phyloP scores from a whole-genome alignment of 2,113 vertebrate genomes.

The Oceanites oceanicus region DNA sequence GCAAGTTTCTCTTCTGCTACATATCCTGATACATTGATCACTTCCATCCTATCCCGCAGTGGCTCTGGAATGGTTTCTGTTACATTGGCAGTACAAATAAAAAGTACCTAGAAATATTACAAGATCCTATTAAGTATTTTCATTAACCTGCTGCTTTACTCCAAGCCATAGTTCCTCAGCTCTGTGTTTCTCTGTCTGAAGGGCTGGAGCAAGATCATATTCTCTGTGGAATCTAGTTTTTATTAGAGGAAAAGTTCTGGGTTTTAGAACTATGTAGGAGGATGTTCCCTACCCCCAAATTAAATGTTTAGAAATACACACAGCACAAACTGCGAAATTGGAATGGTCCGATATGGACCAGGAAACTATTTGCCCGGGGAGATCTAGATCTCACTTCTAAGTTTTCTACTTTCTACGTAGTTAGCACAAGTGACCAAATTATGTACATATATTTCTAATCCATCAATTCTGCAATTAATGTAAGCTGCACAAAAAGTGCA shows the following conservation, averaged over 20 bases:
- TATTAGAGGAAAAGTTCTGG: neutral
- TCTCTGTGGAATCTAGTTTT: neutral
- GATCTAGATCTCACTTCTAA: neutral
- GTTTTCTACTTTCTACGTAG: neutral
- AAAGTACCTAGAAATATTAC: conserved; percentile 81
- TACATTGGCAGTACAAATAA: conserved; percentile 97
- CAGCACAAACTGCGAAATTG: neutral
- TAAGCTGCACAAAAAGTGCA: neutral
- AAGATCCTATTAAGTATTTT: neutral
- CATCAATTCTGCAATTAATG: neutral
- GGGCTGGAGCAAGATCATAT: neutral
- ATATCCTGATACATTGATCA: conserved; percentile 96
- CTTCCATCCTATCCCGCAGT: conserved; percentile 95
- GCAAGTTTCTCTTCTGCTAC: conserved; percentile 96
- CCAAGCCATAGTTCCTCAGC: neutral
- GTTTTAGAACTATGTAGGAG: neutral
- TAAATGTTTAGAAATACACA: neutral
- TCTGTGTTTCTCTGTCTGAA: neutral
- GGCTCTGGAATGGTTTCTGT: conserved; percentile 95
- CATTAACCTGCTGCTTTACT: neutral
- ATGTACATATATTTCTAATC: neutral
- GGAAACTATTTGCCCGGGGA: neutral
- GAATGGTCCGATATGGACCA: neutral
- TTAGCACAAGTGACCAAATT: neutral
- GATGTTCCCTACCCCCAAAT: neutral